Evolutionary conservation across 2,888 invertebrate species (phyloP).

Genomic region (Protophormia terraenovae): DNA sequence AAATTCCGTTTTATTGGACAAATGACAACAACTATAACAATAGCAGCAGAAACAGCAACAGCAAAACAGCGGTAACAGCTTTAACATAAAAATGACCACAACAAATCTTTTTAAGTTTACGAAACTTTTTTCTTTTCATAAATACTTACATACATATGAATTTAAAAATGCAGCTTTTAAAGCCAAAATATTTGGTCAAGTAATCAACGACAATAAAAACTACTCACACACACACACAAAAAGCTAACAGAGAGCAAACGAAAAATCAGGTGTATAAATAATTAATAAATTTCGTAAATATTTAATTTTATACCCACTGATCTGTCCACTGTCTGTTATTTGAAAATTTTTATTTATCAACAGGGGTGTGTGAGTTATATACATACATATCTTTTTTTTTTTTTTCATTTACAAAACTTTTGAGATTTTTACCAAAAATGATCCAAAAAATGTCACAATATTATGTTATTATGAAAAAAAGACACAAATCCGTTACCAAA

Average conservation of each 20-base stretch:
- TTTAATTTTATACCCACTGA: neutral
- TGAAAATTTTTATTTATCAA: neutral
- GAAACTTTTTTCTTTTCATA: neutral
- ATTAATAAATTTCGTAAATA: constrained; percentile 40
- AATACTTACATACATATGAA: too few species aligned
- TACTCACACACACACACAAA: neutral
- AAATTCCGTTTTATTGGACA: neutral
- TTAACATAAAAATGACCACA: too few species aligned
- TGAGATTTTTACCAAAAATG: neutral
- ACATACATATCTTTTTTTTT: neutral
- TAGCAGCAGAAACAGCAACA: too few species aligned
- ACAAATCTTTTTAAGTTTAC: neutral
- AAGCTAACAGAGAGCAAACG: neutral
- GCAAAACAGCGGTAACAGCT: too few species aligned
- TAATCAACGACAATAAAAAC: neutral
- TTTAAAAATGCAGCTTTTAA: constrained; percentile 8
- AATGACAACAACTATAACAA: neutral
- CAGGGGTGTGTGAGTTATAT: neutral
- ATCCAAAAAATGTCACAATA: neutral
- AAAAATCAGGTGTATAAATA: constrained; percentile 28
- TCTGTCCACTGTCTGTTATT: neutral
- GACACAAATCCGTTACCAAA: neutral
- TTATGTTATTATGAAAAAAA: neutral
- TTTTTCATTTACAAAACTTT: neutral
- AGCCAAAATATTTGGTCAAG: constrained; percentile 3